A percentile compares a stretch with the other conserved stretches of the same genome.
Evolutionary conservation across 2,113 vertebrate species (phyloP).

Genomic region (Lynx canadensis): DNA sequence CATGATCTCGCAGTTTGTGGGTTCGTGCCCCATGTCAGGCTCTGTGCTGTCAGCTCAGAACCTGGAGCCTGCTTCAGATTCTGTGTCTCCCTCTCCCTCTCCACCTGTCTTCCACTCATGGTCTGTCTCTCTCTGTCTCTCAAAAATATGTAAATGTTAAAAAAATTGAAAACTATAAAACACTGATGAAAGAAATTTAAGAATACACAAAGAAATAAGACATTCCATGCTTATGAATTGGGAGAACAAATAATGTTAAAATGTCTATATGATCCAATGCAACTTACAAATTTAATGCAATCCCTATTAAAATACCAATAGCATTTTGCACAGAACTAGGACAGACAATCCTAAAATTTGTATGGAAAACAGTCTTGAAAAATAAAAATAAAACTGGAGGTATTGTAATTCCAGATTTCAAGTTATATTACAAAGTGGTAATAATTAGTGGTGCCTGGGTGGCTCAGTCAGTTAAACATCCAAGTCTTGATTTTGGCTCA

Average conservation of each 20-base stretch:
- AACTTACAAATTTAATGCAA: background rate
- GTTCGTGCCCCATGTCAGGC: too few relatives aligned
- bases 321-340: background rate
- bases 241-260: background rate
- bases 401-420: background rate
- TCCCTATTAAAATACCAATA: background rate
- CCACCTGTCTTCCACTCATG: too few relatives aligned
- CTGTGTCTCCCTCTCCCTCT: too few relatives aligned
- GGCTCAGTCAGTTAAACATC: too few relatives aligned
- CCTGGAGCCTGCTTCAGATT: too few relatives aligned
- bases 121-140: too few relatives aligned
- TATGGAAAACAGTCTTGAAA: background rate
- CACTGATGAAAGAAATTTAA: background rate
- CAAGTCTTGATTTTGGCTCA: too few relatives aligned
- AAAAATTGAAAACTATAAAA: background rate
- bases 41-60: too few relatives aligned
- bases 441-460: background rate
- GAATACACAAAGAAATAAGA: background rate
- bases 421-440: background rate
- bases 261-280: background rate
- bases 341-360: background rate
- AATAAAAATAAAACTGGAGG: background rate
- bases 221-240: background rate
- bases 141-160: too few relatives aligned
- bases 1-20: too few relatives aligned